Evolutionary conservation across 2,797 vertebrate species (phyloP).

Genomic region (Astyanax mexicanus): DNA sequence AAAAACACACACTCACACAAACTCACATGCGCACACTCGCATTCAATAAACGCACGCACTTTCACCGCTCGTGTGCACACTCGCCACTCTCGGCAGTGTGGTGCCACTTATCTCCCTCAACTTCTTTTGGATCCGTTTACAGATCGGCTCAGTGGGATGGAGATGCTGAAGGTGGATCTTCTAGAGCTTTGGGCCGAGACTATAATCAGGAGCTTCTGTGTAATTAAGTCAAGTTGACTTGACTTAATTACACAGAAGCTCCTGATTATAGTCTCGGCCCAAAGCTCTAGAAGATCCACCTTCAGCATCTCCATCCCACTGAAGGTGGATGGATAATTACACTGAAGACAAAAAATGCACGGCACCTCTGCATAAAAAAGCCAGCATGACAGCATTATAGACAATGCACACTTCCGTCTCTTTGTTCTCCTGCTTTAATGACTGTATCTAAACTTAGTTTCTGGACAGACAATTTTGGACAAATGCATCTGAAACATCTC

Average conservation of each 20-base stretch:
- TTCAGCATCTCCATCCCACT: not conserved
- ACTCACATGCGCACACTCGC: not conserved
- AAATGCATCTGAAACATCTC: too few species aligned
- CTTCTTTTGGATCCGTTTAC: constrained; percentile 3
- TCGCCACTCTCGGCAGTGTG: not conserved
- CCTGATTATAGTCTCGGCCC: constrained; percentile 2
- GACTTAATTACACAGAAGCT: too few species aligned
- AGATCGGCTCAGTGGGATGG: not conserved
- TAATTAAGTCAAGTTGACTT: too few species aligned
- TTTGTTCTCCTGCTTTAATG: not conserved
- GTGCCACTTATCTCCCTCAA: constrained; percentile 4
- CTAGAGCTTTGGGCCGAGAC: not conserved
- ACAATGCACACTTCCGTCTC: not conserved
- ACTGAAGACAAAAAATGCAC: constrained; percentile 3
- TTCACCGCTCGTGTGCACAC: not conserved
- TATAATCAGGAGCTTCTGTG: constrained; percentile 6
- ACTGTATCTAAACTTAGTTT: not conserved
- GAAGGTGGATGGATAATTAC: not conserved
- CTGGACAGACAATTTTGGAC: too few species aligned
- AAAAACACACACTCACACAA: constrained; percentile 24
- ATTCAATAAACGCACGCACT: constrained; percentile 17
- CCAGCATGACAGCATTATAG: not conserved
- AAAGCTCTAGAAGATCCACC: not conserved
- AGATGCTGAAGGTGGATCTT: not conserved
- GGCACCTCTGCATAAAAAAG: not conserved